Percentiles rank a stretch among this genome's conserved stretches.
These are phyloP conservation scores for Sebastolobus alascanus DNA, from an alignment of 2,797 vertebrate species.

Conservation along the genomic window DNA sequence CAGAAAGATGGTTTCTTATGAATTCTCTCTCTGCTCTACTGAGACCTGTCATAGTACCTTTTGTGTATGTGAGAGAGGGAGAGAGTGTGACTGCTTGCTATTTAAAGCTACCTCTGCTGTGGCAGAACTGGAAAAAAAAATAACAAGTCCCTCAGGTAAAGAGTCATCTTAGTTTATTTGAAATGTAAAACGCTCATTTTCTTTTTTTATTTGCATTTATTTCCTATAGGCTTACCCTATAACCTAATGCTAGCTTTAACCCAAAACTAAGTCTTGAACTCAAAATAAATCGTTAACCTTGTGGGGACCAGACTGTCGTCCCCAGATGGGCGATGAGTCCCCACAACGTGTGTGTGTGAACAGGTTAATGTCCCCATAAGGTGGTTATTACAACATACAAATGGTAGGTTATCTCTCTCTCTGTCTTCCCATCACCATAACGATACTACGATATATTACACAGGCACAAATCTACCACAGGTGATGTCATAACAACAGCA, in stretches of 20 bases:
- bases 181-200: neutral
- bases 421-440: neutral
- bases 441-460: neutral
- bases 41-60: conserved; percentile 22
- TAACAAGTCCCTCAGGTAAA: conserved; percentile 1
- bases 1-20: conserved; percentile 3
- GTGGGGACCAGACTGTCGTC: neutral
- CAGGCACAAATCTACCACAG: neutral
- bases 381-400: neutral
- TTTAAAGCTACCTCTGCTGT: conserved; percentile 27
- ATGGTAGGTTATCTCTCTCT: neutral
- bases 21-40: conserved; percentile 23
- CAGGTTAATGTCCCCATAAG: neutral
- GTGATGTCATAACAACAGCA: neutral
- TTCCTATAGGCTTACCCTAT: neutral
- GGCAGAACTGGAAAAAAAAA: neutral
- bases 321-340: neutral
- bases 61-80: neutral
- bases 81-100: conserved; percentile 6
- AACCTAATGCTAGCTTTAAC: neutral
- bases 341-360: too few relatives aligned
- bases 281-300: neutral
- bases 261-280: neutral
- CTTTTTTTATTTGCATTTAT: neutral
- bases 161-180: neutral